A percentile compares a stretch with the other conserved stretches of the same genome.
Conservation (phyloP, 2,888 invertebrate species). For the Sinodicranocentrus sp. region DNA sequence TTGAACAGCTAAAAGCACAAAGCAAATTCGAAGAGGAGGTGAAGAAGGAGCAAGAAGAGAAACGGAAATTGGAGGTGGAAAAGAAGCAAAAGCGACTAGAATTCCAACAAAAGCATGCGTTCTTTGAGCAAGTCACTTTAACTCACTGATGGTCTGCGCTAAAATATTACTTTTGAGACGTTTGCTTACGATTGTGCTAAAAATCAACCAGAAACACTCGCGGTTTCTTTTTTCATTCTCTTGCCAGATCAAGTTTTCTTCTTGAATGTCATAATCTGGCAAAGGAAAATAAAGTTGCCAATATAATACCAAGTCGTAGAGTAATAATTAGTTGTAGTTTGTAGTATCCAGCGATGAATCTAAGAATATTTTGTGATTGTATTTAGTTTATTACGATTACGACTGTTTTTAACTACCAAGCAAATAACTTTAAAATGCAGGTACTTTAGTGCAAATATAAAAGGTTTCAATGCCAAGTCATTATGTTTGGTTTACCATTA, state of each 20-base stretch:
- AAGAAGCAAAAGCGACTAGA: constrained; percentile 88
- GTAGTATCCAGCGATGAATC: not conserved
- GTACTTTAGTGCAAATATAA: constrained; percentile 30
- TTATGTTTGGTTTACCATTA: constrained; percentile 26
- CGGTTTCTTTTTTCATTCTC: not conserved
- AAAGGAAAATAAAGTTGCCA: constrained; percentile 18
- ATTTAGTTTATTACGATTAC: not conserved
- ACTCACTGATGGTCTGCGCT: constrained; percentile 47
- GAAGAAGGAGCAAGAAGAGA: constrained; percentile 93
- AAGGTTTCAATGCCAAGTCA: constrained; percentile 47
- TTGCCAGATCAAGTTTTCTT: not conserved
- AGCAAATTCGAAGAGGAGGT: constrained; percentile 97
- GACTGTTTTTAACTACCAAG: not conserved
- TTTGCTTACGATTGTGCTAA: not conserved
- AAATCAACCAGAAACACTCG: not conserved
- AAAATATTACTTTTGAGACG: not conserved
- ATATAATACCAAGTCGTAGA: constrained; percentile 11
- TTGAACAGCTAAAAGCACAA: constrained; percentile 88
- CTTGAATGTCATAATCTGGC: constrained; percentile 20
- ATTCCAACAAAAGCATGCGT: constrained; percentile 92
- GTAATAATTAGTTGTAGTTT: constrained; percentile 2
- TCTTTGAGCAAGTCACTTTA: constrained; percentile 82
- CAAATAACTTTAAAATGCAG: constrained; percentile 37
- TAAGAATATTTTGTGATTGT: not conserved
- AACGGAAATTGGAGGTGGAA: constrained; percentile 90